These are phyloP conservation scores for Sphyrna mokarran DNA, from an alignment of 2,113 vertebrate genomes.

Conservation along the genomic window DNA sequence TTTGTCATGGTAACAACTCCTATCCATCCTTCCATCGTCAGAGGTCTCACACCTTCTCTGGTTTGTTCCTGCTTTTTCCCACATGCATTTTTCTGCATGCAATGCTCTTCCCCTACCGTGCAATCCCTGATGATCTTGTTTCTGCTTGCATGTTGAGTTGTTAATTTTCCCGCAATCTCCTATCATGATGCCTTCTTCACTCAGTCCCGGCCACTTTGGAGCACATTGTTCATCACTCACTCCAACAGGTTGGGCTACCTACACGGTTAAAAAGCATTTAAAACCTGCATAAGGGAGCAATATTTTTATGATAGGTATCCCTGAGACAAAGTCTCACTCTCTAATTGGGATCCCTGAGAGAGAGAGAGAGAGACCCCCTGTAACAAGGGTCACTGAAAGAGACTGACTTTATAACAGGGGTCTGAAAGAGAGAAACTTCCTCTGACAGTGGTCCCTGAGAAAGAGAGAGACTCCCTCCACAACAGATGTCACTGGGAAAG, in stretches of 20 bases:
- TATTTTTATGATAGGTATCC: too few relatives aligned
- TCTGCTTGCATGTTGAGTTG: neutral
- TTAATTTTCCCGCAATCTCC: neutral
- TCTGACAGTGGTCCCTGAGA: too few relatives aligned
- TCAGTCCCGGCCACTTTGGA: neutral
- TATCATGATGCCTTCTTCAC: neutral
- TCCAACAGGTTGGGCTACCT: neutral
- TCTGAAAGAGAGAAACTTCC: neutral
- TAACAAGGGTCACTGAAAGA: neutral
- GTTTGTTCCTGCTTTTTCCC: constrained; percentile 62
- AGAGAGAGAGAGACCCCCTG: neutral
- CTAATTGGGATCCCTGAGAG: neutral
- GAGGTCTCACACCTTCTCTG: constrained; percentile 72
- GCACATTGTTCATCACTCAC: neutral
- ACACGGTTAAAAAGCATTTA: too few relatives aligned
- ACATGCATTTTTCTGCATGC: constrained; percentile 40
- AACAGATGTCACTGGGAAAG: neutral
- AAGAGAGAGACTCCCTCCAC: neutral
- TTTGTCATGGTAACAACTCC: constrained; percentile 58
- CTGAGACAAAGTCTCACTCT: neutral
- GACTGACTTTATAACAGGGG: neutral
- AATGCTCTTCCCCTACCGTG: neutral
- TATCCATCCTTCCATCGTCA: constrained; percentile 65
- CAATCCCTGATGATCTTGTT: neutral
- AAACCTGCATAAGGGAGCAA: too few relatives aligned